Base-by-base conservation (phyloP, 2,797 vertebrate genomes). In the Enteromius trimaculatus region DNA sequence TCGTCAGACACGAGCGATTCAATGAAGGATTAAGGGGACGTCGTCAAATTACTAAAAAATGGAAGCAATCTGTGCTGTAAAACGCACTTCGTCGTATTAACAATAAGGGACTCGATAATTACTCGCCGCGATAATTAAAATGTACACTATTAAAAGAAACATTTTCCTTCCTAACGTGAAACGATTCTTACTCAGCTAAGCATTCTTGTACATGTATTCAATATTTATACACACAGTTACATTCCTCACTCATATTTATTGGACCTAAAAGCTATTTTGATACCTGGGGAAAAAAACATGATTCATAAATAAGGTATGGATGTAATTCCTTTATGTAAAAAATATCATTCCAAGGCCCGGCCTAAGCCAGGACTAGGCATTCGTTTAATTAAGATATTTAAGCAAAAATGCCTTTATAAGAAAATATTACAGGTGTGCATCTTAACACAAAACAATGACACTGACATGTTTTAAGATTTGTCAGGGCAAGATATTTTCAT, bases 1-100 rank as follows among this genome's bases (percentile, higher is more conserved):
- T 72, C 17, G 23, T 39, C 55, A 65, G 58, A 87, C 47, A 42
- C 53, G 1, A 77, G 55, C 72, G 71, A 75, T 55, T 85, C 72
- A 80, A 75, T 60, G 81, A 65, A 71, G 60, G 37, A 31, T 72
- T 65, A 66, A 91, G 88, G 89, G 89, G 88, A 80, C 81, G 86
- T 90, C 90, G 80, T 76, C 82, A 89, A 90, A 90, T 76, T 86
- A 86, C 86, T n/a, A 65, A 7, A 6, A n/a, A 53, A 31, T 39
- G 39, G 3, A 75, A 53, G 37, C 29, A 11, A 31, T 16, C 49
- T 62, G 10, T 58, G 14, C 8, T 53, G 9, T 14, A 4, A 34
- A 42, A 42, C 4, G 34, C 55, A 60, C 31, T 11, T 23, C n/a
- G 23, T 42, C 6, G 4, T 76, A 26, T 44, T 23, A 51, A 21